Conservation (phyloP, 2,888 invertebrate genomes). For the Neuroscelio doddi region DNA sequence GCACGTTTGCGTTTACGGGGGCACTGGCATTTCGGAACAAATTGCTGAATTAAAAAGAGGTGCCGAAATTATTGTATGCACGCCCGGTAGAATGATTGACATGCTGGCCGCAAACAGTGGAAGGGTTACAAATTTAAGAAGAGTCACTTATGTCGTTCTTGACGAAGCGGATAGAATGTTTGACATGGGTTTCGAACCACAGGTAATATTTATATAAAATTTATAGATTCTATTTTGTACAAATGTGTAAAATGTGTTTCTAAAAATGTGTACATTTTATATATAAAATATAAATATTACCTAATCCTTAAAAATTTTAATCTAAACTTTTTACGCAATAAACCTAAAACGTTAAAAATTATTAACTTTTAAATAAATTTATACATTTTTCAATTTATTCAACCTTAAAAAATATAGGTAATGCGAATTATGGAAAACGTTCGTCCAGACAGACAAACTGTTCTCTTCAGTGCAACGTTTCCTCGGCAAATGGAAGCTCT, state of each 20-base stretch:
- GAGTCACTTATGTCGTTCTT: slow-evolving; percentile 97
- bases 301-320: too few species aligned
- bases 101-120: slow-evolving; percentile 99
- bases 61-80: slow-evolving; percentile 98
- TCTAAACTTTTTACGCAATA: too few species aligned
- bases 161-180: slow-evolving; percentile 99
- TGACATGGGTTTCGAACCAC: slow-evolving; percentile 99
- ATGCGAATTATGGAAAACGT: slow-evolving; percentile 99
- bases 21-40: slow-evolving; percentile 96
- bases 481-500: slow-evolving; percentile 99
- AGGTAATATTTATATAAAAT: slow-evolving; percentile 73
- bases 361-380: too few species aligned
- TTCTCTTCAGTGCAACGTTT: slow-evolving; percentile 99
- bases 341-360: too few species aligned
- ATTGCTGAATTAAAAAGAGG: slow-evolving; percentile 97
- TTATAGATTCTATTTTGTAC: too few species aligned
- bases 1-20: slow-evolving; percentile 98
- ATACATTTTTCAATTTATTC: too few species aligned
- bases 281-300: too few species aligned
- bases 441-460: slow-evolving; percentile 96
- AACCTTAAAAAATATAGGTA: slow-evolving; percentile 74
- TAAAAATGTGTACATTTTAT: too few species aligned
- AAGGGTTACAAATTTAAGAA: slow-evolving; percentile 92
- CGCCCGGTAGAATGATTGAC: slow-evolving; percentile 99
- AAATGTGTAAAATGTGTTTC: too few species aligned